Evolutionary conservation across 2,113 vertebrate genomes (phyloP), one percentile per base, ranked within the genome.

Genomic region (Callorhinus ursinus): DNA sequence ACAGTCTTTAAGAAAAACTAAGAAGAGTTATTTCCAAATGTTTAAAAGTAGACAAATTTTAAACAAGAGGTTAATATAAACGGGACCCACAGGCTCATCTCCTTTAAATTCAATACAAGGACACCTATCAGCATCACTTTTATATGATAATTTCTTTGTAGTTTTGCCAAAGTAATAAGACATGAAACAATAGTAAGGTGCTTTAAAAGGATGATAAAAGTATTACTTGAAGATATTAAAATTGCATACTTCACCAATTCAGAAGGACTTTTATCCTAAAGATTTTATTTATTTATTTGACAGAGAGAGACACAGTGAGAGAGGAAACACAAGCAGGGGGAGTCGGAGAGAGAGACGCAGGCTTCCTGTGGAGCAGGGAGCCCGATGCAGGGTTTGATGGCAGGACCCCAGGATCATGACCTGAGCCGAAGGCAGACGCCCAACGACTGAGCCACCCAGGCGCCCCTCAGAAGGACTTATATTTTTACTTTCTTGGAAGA

Each of bases 1-100:
- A 69, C 1, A 69, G 18, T 57, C 55, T 57, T 92, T 16, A 82
- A 91, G 49, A 82, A 92, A 51, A 89, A 82, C 28, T 24, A 18
- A 88, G 12, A 80, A 22, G 5, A n/a, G 11, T 42, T 57, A 46
- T 59, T 91, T 95, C 36, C 36, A 79, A 69, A n/a, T 51, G 36
- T 91, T 83, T 16, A 19, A 91, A 69, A 39, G 12, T 28, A 96
- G 95, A 90, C 31, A 51, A 36, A 77, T 85, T 69, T 91, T 79
- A 69, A 90, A 55, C 1, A 89, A 89, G 28, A 84, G 71, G 21
- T 92, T 59, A 59, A 59, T 72, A 87, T 72, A 39, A 61, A 36
- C 59, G 59, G 31, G 16, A 36, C 31, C 12, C 31, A 65, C 4
- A 88, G 49, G 51, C 88, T 57, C 19, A 57, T 61, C 39, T 81